Conservation (phyloP, 2,888 invertebrate genomes). For the Drymonia ruficornis region DNA sequence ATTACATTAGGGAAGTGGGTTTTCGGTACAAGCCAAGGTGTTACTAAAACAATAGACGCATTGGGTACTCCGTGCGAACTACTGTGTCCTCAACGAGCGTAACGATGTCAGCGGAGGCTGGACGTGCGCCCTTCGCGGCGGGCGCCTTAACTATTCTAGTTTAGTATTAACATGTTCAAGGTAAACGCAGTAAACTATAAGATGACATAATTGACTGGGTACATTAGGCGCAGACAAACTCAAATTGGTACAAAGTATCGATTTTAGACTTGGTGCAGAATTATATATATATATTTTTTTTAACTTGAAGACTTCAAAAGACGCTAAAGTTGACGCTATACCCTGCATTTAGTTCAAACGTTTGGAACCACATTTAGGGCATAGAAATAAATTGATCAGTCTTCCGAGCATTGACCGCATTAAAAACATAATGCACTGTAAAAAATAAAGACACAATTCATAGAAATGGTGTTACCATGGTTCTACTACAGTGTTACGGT, state of each 20-base stretch:
- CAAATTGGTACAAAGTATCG: too few species aligned
- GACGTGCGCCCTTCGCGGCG: slow-evolving; percentile 29
- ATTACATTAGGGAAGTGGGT: background rate
- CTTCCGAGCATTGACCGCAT: background rate
- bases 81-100: slow-evolving; percentile 20
- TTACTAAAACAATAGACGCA: slow-evolving; percentile 21
- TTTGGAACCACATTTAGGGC: too few species aligned
- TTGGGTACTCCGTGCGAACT: slow-evolving; percentile 35
- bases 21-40: slow-evolving; percentile 3
- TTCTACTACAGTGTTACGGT: background rate
- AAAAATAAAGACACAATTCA: background rate
- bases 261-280: too few species aligned
- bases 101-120: background rate
- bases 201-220: background rate
- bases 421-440: background rate
- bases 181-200: background rate
- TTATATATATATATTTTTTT: too few species aligned
- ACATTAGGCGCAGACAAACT: too few species aligned
- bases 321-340: too few species aligned
- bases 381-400: too few species aligned
- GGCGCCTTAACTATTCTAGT: slow-evolving; percentile 17
- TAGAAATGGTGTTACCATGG: background rate
- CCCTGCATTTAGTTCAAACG: too few species aligned
- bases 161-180: slow-evolving; percentile 9
- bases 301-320: too few species aligned